A percentile compares a stretch with the other conserved stretches of the same genome.
phyloP scores from a whole-genome alignment of 2,113 vertebrate genomes.

The Triplophysa tibetana region DNA sequence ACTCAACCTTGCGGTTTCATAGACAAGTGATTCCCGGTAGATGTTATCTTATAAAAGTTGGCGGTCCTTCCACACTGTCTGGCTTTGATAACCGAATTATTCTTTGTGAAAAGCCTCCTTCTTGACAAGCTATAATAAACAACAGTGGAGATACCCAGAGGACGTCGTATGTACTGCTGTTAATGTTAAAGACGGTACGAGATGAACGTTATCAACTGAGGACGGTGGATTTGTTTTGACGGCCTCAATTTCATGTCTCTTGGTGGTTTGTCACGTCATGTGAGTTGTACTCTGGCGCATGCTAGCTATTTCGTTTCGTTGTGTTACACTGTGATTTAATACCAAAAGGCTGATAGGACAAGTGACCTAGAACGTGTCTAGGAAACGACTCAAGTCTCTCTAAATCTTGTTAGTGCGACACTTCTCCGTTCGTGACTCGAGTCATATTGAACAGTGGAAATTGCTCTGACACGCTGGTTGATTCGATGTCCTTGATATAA shows the following conservation, averaged over 20 bases:
- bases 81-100: conserved; percentile 49
- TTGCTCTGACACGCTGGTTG: neutral
- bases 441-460: neutral
- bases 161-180: conserved; percentile 62
- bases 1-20: conserved; percentile 53
- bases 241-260: conserved; percentile 42
- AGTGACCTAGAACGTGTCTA: conserved; percentile 27
- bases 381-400: conserved; percentile 7
- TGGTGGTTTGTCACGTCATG: conserved; percentile 32
- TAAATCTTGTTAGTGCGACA: neutral
- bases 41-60: conserved; percentile 37
- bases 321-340: conserved; percentile 55
- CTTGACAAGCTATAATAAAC: conserved; percentile 68
- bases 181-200: neutral
- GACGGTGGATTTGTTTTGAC: conserved; percentile 34
- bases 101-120: conserved; percentile 55
- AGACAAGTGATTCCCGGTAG: conserved; percentile 57
- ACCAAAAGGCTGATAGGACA: conserved; percentile 24
- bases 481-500: conserved; percentile 15
- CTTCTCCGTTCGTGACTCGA: neutral
- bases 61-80: conserved; percentile 25
- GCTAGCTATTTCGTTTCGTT: conserved; percentile 40
- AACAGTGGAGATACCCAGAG: conserved; percentile 63
- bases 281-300: conserved; percentile 44
- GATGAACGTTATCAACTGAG: neutral